Base-by-base conservation (phyloP, 2,113 vertebrate genomes). In the Ancistrus triradiatus region DNA sequence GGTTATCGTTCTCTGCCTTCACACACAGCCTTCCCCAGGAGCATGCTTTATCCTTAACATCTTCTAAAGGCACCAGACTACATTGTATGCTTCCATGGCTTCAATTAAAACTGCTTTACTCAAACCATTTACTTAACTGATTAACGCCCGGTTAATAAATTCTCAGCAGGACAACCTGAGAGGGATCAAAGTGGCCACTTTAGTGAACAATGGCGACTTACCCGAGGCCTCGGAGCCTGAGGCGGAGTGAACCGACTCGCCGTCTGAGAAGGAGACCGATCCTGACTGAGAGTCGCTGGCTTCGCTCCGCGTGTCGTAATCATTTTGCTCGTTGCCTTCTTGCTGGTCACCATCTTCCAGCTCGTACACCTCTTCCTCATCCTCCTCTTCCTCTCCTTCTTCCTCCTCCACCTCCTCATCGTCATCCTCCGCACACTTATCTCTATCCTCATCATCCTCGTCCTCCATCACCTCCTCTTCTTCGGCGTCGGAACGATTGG, bases 251-350 rank as follows among this genome's bases (percentile, higher is more conserved):
- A 91, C 91, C 2, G 95, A 96, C 28, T 89, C 87, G 1, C 91
- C 94, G 10, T 97, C 95, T 7, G 94, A 94, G 82, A 98, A 98
- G 53, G 93, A 94, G 51, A 92, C 91, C 0, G 95, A 98, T 64
- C 94, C 93, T 4, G 93, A 98, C 35, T 92, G 93, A 1, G 96
- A 98, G 78, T 98, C 96, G 0, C 95, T 97, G 42, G 95, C 96
- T 78, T 98, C 96, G 35, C 95, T 98, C 58, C 94, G 87, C 0
- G 95, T 98, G 66, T 98, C 95, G 9, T 98, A 98, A 81, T 97
- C 95, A 18, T 87, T 86, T 1, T 81, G 80, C 4, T 89, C 85
- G 0, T 88, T 90, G 60, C 83, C 89, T 61, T 92, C 91, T 66
- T 91, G 88, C 64, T 89, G 79, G 84, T 92, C 75, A 78, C 89